These are phyloP conservation scores for Gobionotothen gibberifrons DNA, from an alignment of 2,797 vertebrate species.

Conservation along the genomic window DNA sequence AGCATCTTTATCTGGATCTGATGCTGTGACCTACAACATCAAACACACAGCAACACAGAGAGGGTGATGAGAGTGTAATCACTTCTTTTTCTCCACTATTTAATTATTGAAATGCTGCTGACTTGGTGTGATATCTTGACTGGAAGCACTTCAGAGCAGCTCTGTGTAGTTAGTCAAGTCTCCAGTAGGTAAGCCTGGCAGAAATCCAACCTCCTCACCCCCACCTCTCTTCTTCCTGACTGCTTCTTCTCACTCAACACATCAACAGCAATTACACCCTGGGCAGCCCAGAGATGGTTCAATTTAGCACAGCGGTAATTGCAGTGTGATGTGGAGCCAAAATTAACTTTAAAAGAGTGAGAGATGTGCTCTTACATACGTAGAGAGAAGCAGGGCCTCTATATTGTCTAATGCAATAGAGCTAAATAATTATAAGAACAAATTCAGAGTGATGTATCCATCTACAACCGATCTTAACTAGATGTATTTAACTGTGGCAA, in stretches of 20 bases:
- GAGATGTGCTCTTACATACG: neutral
- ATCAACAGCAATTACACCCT: slow-evolving; percentile 56
- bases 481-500: no score
- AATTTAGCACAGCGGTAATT: slow-evolving; percentile 46
- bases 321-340: slow-evolving; percentile 43
- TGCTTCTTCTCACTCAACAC: slow-evolving; percentile 42
- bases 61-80: slow-evolving; percentile 14
- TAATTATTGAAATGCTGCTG: slow-evolving; percentile 62
- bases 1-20: slow-evolving; percentile 89
- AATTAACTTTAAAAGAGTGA: slow-evolving; percentile 42
- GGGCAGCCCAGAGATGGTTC: slow-evolving; percentile 52
- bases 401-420: neutral
- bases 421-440: neutral
- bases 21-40: slow-evolving; percentile 87
- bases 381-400: neutral
- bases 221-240: neutral
- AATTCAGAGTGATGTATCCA: neutral
- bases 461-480: no score
- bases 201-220: slow-evolving; percentile 24
- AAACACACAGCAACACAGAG: slow-evolving; percentile 33
- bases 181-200: slow-evolving; percentile 33
- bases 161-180: slow-evolving; percentile 29
- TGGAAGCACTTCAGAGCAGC: slow-evolving; percentile 37
- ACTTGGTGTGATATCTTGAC: slow-evolving; percentile 32
- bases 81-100: slow-evolving; percentile 24